Evolutionary conservation across 1,140 invertebrate species (phyloP).

Genomic region (Nixonia krombeini): DNA sequence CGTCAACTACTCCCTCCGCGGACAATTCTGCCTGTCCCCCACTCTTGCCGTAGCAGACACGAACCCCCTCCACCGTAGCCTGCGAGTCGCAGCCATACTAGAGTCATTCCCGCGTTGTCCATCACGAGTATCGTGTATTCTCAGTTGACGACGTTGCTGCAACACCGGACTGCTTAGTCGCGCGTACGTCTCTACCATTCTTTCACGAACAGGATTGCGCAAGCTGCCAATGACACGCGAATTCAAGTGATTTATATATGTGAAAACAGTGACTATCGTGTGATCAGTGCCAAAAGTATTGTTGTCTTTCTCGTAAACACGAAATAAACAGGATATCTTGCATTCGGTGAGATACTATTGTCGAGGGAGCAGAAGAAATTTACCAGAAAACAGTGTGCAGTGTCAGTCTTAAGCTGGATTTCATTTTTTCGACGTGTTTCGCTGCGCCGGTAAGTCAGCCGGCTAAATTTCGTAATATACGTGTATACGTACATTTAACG

Average conservation of each 20-base stretch:
- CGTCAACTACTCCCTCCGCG: constrained; percentile 7
- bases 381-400: constrained; percentile 19
- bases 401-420: constrained; percentile 63
- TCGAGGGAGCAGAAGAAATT: constrained; percentile 3
- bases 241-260: constrained; percentile 8
- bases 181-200: neutral
- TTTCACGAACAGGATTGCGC: neutral
- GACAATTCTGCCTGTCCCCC: constrained; percentile 18
- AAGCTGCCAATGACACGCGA: neutral
- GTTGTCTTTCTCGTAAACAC: too few relatives aligned
- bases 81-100: constrained; percentile 7
- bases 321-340: neutral
- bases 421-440: constrained; percentile 54
- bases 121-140: constrained; percentile 54
- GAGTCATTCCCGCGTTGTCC: constrained; percentile 62
- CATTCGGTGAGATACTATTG: too few relatives aligned
- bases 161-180: constrained; percentile 35
- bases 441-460: constrained; percentile 62
- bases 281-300: constrained; percentile 7
- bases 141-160: constrained; percentile 35
- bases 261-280: constrained; percentile 11
- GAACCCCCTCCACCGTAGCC: neutral
- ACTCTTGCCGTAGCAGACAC: neutral
- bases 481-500: neutral
- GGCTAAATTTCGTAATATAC: neutral